Evolutionary conservation across 2,113 vertebrate species (phyloP).

Genomic region (Peromyscus leucopus): DNA sequence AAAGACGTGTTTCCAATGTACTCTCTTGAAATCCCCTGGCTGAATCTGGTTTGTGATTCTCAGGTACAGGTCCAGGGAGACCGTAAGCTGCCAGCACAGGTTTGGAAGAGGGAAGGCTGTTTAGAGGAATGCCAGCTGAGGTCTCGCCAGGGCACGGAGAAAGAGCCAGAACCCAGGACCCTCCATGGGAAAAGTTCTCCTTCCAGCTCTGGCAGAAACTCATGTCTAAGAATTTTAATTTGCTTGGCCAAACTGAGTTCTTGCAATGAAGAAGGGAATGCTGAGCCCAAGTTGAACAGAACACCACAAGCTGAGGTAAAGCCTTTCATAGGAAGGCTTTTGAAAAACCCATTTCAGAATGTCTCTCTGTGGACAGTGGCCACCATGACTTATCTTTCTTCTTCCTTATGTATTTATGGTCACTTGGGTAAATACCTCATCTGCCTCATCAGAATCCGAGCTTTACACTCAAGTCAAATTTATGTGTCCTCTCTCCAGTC

Average conservation of each 20-base stretch:
- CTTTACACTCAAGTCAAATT: background rate
- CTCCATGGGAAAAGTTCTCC: slow-evolving; percentile 64
- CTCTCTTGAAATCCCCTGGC: slow-evolving; percentile 75
- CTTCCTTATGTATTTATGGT: background rate
- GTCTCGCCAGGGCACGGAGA: slow-evolving; percentile 16
- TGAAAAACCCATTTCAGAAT: background rate
- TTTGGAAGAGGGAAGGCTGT: background rate
- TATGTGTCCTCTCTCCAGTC: background rate
- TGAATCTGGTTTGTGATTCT: slow-evolving; percentile 70
- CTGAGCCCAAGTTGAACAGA: background rate
- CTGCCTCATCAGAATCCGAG: background rate
- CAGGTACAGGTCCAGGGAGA: slow-evolving; percentile 62
- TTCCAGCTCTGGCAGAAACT: slow-evolving; percentile 47
- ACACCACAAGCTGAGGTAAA: background rate
- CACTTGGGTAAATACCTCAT: background rate
- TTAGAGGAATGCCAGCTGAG: background rate
- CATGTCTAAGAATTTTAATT: slow-evolving; percentile 62
- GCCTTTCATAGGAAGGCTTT: slow-evolving; percentile 20
- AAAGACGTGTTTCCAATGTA: slow-evolving; percentile 75
- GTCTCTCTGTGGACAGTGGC: background rate
- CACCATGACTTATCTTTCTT: background rate
- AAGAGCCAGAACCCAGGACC: slow-evolving; percentile 36
- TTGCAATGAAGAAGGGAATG: slow-evolving; percentile 27
- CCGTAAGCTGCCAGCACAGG: slow-evolving; percentile 30
- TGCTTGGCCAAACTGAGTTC: slow-evolving; percentile 23